Evolutionary conservation across 2,797 vertebrate species (phyloP), one percentile per base, ranked within the genome.

Genomic region (Buceros bicornis): DNA sequence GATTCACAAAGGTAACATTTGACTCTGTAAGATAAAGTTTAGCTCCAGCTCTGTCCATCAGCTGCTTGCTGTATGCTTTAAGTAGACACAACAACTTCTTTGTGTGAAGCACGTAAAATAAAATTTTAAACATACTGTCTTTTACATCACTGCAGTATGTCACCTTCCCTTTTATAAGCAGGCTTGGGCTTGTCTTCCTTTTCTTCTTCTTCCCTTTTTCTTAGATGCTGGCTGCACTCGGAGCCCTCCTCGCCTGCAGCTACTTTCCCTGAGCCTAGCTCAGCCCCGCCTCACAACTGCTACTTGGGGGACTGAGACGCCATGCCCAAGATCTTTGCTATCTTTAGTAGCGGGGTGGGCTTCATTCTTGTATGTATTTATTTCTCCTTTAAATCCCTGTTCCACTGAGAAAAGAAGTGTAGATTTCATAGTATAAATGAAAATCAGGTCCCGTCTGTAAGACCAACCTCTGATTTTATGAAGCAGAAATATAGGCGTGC

Each of bases 361-460:
- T 90, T 74, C 72, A 83, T 22, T 65, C 62, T 70, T 54, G 6
- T 19, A 17, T 56, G 82, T 58, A 81, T 65, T 67, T 76, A 79
- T 26, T 88, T 69, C 40, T 81, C 61, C 28, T 73, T 94, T 92
- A 92, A 91, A 92, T 80, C 35, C 17, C 33, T 71, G 82, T 67
- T 85, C 73, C 60, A 71, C 42, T n/a, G 48, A 95, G 72, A 67
- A 74, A 90, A 82, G 37, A 72, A 66, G 37, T 28, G 8, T 15
- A 77, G 31, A 62, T 66, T 76, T 82, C 61, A 40, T 42, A 66
- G 47, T 16, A 70, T 60, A 89, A 92, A 90, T 66, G 42, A 90
- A 93, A 85, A 82, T 85, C 51, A 84, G 43, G 56, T 37, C 11
- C 50, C 54, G 13, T 57, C 53, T 4, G 1, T 60, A 84, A 72